phyloP scores from a whole-genome alignment of 2,113 vertebrate species.

The Anser cygnoides region DNA sequence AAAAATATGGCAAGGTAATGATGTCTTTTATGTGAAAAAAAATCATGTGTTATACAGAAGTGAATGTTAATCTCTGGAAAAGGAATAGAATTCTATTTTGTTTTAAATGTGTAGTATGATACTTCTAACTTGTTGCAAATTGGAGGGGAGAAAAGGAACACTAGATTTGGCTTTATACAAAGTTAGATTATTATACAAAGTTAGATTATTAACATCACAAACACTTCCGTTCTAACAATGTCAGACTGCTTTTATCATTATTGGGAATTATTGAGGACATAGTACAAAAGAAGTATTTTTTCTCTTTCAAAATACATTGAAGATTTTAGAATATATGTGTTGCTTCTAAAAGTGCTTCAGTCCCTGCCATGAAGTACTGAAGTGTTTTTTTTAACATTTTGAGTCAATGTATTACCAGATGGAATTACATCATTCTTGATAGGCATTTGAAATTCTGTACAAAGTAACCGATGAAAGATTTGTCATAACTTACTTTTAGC shows the following conservation, averaged over 20 bases:
- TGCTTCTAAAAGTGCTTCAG: not conserved
- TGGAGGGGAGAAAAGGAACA: not conserved
- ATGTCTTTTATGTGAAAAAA: not conserved
- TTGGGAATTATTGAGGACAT: not conserved
- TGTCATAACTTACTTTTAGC: not conserved
- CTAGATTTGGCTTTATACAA: not conserved
- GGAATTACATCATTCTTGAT: not conserved
- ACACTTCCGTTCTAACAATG: not conserved
- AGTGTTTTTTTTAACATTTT: not conserved
- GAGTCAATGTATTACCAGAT: not conserved
- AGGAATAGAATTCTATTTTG: not conserved
- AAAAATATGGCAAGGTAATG: slow-evolving; percentile 96
- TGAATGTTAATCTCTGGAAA: not conserved
- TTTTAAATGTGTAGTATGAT: not conserved
- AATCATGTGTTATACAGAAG: not conserved
- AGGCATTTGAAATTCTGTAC: not conserved
- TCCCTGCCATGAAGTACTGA: not conserved
- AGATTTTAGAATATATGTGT: not conserved
- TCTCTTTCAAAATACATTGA: not conserved
- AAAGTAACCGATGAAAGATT: not conserved
- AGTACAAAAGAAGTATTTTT: not conserved
- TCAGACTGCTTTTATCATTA: not conserved
- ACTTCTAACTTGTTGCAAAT: not conserved
- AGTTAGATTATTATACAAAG: not conserved
- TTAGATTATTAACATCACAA: not conserved